These are phyloP conservation scores for Anhinga anhinga DNA, from an alignment of 2,113 vertebrate genomes.

Conservation along the genomic window DNA sequence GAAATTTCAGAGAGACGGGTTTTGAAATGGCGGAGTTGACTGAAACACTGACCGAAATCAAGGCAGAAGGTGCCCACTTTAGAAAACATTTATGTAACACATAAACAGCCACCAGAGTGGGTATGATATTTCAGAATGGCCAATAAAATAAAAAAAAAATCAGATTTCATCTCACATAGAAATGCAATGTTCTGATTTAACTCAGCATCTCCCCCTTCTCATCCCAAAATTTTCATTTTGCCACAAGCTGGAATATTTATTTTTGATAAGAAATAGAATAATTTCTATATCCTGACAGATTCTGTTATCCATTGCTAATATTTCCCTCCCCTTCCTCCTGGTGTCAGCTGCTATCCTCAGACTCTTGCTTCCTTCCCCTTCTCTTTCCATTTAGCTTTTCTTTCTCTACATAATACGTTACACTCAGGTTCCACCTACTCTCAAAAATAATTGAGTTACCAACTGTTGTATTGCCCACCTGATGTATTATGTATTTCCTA, in stretches of 20 bases:
- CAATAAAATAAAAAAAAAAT: no score
- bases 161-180: background rate
- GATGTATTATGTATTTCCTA: background rate
- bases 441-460: background rate
- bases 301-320: background rate
- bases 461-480: background rate
- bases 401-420: background rate
- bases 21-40: background rate
- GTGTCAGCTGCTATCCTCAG: background rate
- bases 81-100: background rate
- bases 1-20: background rate
- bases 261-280: background rate
- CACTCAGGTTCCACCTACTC: background rate
- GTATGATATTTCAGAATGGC: background rate
- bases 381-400: background rate
- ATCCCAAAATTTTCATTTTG: background rate
- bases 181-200: background rate
- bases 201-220: background rate
- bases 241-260: background rate
- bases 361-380: background rate
- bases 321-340: background rate
- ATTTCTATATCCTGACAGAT: background rate
- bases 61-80: background rate
- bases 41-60: background rate
- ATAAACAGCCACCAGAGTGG: background rate